Evolutionary conservation across 1,140 invertebrate genomes (phyloP).

Genomic region (Formica exsecta): DNA sequence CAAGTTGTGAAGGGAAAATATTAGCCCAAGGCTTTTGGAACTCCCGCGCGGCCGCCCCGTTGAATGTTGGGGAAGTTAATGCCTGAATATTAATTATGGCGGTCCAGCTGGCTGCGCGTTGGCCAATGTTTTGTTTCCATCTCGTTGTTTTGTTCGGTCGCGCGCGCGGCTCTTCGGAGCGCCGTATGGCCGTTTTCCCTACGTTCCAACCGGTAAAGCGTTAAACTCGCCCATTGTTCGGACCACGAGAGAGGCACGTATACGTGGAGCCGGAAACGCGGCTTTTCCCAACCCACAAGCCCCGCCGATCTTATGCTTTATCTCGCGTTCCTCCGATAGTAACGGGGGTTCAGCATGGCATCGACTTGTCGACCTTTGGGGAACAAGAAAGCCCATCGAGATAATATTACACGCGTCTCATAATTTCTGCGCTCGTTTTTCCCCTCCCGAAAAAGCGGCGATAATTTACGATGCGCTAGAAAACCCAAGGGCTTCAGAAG

Average conservation of each 20-base stretch:
- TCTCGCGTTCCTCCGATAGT: slow-evolving; percentile 32
- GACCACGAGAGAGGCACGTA: slow-evolving; percentile 22
- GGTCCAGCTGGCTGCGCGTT: slow-evolving; percentile 71
- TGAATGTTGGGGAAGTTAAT: slow-evolving; percentile 72
- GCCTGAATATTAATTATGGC: slow-evolving; percentile 82
- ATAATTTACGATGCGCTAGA: slow-evolving; percentile 41
- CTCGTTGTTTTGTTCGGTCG: slow-evolving; percentile 71
- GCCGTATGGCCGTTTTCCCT: slow-evolving; percentile 57
- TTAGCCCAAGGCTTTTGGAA: slow-evolving; percentile 58
- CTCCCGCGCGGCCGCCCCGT: slow-evolving; percentile 17
- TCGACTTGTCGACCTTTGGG: slow-evolving; percentile 31
- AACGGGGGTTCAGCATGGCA: slow-evolving; percentile 45
- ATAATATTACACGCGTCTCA: slow-evolving; percentile 48
- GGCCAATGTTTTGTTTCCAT: slow-evolving; percentile 76
- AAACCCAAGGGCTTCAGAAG: background rate
- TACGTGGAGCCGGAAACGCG: slow-evolving; percentile 49
- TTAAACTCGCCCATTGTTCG: slow-evolving; percentile 56
- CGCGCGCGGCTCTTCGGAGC: slow-evolving; percentile 19
- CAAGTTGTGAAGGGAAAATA: slow-evolving; percentile 58
- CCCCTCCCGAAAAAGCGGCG: background rate
- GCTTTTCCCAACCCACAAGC: slow-evolving; percentile 38
- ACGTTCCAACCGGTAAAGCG: slow-evolving; percentile 51
- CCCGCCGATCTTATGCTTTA: slow-evolving; percentile 41
- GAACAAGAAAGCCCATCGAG: slow-evolving; percentile 46
- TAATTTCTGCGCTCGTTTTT: slow-evolving; percentile 33